phyloP scores from a whole-genome alignment of 2,113 vertebrate species.

The Catharus fuscescens region DNA sequence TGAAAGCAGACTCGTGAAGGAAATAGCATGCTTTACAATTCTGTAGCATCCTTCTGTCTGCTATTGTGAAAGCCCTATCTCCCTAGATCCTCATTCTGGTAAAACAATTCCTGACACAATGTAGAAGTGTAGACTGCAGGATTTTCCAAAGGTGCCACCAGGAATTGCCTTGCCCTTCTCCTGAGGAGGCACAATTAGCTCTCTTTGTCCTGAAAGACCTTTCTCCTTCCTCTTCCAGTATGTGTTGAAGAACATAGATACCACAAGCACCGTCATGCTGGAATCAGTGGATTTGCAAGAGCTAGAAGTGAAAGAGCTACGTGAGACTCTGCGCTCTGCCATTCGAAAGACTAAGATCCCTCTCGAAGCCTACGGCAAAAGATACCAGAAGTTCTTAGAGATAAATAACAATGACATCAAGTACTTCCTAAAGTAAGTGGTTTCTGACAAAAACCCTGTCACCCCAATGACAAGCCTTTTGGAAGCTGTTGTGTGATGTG shows the following conservation, averaged over 20 bases:
- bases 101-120: neutral
- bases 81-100: neutral
- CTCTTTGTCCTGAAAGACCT: neutral
- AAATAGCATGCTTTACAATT: neutral
- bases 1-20: neutral
- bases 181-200: neutral
- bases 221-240: constrained; percentile 70
- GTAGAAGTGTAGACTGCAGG: neutral
- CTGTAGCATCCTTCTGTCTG: neutral
- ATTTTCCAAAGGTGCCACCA: neutral
- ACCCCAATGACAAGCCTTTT: neutral
- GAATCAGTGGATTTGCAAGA: constrained; percentile 84
- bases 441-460: neutral
- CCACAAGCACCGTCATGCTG: constrained; percentile 74
- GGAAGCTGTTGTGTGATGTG: neutral
- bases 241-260: constrained; percentile 84
- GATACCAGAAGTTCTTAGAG: constrained; percentile 83
- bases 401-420: constrained; percentile 82
- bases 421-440: constrained; percentile 72
- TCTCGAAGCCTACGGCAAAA: constrained; percentile 83
- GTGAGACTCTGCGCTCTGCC: constrained; percentile 68
- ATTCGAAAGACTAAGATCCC: constrained; percentile 81
- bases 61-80: neutral
- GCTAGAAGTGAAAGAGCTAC: constrained; percentile 79
- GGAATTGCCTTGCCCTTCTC: neutral